Evolutionary conservation across 2,113 vertebrate species (phyloP), one percentile per base, ranked within the genome.

Genomic region (Petroica traversi): DNA sequence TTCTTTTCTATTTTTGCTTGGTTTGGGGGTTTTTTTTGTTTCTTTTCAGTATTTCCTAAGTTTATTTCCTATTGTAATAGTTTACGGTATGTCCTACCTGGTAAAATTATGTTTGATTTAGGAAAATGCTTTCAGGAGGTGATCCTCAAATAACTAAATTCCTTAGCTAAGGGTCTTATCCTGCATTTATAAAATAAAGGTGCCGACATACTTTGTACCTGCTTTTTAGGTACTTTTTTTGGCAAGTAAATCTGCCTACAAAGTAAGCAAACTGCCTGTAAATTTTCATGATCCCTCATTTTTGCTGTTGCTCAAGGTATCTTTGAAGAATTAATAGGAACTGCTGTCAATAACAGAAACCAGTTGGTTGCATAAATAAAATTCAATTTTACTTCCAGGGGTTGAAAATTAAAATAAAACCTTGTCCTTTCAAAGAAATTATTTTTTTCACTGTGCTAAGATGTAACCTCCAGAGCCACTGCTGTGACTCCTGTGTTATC

Each of bases 311-410:
- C 62, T 91, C 62, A 46, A 91, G 62, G 23, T 33, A 3, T 28
- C 67, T 88, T 88, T 88, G 78, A 92, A 80, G 67, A 95, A 73
- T 76, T 93, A 89, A 81, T 66, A 66, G 54, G 38, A 95, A 69
- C 19, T 36, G 38, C 58, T 88, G 38, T 45, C 74, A 75, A 34
- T 19, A 77, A 85, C 8, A 87, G 45, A 90, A 95, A 66, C 15
- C 55, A 74, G 48, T n/a, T 20, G 31, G n/a, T 48, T 51, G 23
- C n/a, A 67, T 45, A 63, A 94, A 83, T 17, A 80, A 90, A 85
- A 41, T 43, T 62, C 66, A 58, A 48, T 85, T 92, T 92, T 83
- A 48, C 31, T 80, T 85, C 43, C 33, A 54, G 23, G n/a, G 18
- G 7, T 8, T 77, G 63, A 82, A 92, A 95, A 66, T 24, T 2